Conservation (phyloP, 2,113 vertebrate genomes). For the Euleptes europaea region DNA sequence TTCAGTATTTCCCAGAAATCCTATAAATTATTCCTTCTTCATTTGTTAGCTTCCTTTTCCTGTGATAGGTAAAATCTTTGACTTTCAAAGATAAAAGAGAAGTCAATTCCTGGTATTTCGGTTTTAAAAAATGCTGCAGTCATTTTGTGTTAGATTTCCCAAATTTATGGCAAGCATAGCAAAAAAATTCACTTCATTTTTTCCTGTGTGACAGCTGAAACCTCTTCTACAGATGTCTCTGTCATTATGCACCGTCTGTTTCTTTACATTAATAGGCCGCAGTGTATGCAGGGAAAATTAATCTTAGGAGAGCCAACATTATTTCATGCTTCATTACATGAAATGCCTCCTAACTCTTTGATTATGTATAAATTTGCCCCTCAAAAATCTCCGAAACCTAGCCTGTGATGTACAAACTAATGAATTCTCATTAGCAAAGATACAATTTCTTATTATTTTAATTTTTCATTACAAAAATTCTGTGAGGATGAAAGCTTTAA, state of each 20-base stretch:
- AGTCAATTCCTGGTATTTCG: conserved; percentile 14
- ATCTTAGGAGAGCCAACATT: conserved; percentile 26
- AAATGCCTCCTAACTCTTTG: conserved; percentile 48
- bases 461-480: neutral
- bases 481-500: neutral
- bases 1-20: neutral
- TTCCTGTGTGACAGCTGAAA: conserved; percentile 17
- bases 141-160: conserved; percentile 3
- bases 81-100: conserved; percentile 2
- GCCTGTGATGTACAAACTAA: conserved; percentile 37
- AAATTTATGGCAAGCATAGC: conserved; percentile 26
- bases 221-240: conserved; percentile 18
- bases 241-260: conserved; percentile 30
- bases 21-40: neutral
- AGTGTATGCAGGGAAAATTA: conserved; percentile 28
- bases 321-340: conserved; percentile 51
- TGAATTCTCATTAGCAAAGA: conserved; percentile 35
- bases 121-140: conserved; percentile 10
- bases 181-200: conserved; percentile 9
- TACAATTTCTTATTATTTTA: conserved; percentile 36
- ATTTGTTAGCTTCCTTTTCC: neutral
- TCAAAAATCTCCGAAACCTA: conserved; percentile 33
- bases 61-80: conserved; percentile 1
- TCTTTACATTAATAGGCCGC: conserved; percentile 43
- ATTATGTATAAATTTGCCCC: conserved; percentile 43